Evolutionary conservation across 2,888 invertebrate species (phyloP), one percentile per base, ranked within the genome.

Genomic region (Mesoligia furuncula): DNA sequence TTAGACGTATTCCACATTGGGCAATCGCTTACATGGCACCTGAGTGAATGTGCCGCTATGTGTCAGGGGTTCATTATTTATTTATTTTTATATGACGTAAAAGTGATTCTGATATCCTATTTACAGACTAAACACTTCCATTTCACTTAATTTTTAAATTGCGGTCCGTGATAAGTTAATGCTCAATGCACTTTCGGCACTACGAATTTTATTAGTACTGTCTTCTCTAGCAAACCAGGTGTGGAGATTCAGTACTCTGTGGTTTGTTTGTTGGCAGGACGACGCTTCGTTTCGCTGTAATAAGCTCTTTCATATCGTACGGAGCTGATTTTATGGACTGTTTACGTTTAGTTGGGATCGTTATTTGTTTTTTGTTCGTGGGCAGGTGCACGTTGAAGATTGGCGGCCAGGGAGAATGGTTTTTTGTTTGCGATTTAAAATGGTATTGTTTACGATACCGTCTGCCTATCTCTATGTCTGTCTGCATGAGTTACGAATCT

Each of bases 271-370:
- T 75, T 64, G 70, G 48, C 71, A 85, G 68, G 68, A 74, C 54
- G 64, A 54, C 73, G 61, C 69, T 48, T 31, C 51, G 65, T 45
- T 64, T 65, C 27, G 31, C 24, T 61, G 42, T 2, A 76, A 64
- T 79, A 73, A 85, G 72, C 83, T 62, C 76, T 76, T 76, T 83
- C 79, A 74, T 80, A 73, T 73, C 51, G 64, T 72, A 65, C 20
- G 48, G 48, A 85, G 73, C 76, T 77, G 75, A 82, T 76, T 85
- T 79, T 64, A 84, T 73, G 75, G 64, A 65, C 74, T 77, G 79
- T 75, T 82, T 80, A 83, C 71, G 65, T 61, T 78, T 69, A 64
- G 27, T 65, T 65, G 71, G 31, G 62, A 54, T 66, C 5, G 73
- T 8, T n/a, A 64, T 59, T 80, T 57, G 9, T 61, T 59, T 57